Base-by-base conservation (phyloP, 2,797 vertebrate species). In the Neopelma chrysocephalum region DNA sequence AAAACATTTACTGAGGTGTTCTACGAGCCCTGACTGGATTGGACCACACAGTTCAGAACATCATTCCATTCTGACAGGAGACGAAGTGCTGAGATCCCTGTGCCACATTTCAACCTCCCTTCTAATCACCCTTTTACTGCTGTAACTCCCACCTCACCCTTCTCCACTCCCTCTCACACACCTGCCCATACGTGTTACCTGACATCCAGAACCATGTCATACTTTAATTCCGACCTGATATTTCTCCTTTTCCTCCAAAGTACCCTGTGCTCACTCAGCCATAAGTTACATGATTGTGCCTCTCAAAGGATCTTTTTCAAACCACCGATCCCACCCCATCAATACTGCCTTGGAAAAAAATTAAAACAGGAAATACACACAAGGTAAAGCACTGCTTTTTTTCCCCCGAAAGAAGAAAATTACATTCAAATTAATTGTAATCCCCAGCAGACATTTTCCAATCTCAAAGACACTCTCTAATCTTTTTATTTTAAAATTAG, bases 41-140 rank as follows among this genome's bases (percentile, higher is more conserved):
- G 0, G n/a, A 73, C 21, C 48, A 11, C 1, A 0, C 1, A 0
- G 6, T 38, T 51, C 1, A 65, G 64, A 21, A 43, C 60, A 62
- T 15, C 34, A 0, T 6, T 73, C 45, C 4, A 1, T 8, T 38
- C 50, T 0, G 1, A 40, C 2, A 27, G 71, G 48, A 26, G 47
- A 45, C 1, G 0, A 58, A 82, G 29, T 1, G 45, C 68, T 0
- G 0, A 87, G 71, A 62, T 22, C 26, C 56, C 11, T 1, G 1
- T 10, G 66, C 40, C 47, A 62, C 62, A 8, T 20, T 43, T 36
- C 6, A 1, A 56, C 70, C 82, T 61, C 23, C 82, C n/a, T 70
- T 51, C 82, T 69, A 17, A 72, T 22, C 47, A 20, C 38, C 4
- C 9, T 34, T 45, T 48, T 15, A 57, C 34, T 64, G 38, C 65